Evolutionary conservation across 2,888 invertebrate genomes (phyloP).

Genomic region (Patella pellucida): DNA sequence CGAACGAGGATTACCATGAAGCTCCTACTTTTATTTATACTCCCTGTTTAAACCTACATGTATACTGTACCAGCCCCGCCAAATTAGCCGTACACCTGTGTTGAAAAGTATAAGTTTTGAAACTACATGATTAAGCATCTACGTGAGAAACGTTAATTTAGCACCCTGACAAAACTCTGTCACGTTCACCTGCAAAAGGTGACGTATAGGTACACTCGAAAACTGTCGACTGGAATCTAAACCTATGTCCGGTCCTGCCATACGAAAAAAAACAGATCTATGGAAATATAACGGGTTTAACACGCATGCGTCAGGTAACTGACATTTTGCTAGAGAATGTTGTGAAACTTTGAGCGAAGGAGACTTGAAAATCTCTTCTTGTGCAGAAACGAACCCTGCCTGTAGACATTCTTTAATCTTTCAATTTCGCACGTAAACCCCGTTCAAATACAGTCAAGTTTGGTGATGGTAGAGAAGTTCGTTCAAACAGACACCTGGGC

Average conservation of each 20-base stretch:
- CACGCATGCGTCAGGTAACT: conserved; percentile 24
- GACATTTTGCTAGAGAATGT: conserved; percentile 26
- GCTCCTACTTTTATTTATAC: no score
- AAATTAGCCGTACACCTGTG: no score
- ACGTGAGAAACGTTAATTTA: no score
- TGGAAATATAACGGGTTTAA: conserved; percentile 1
- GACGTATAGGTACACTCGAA: no score
- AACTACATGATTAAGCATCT: no score
- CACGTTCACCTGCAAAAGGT: no score
- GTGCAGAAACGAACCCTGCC: background rate
- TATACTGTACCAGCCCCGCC: no score
- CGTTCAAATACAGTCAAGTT: conserved; percentile 20
- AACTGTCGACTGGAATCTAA: background rate
- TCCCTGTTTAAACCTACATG: no score
- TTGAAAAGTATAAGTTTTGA: no score
- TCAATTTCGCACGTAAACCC: conserved; percentile 28
- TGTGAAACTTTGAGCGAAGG: conserved; percentile 17
- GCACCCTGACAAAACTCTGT: no score
- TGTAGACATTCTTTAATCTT: conserved; percentile 17
- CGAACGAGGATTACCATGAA: no score
- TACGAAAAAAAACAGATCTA: background rate
- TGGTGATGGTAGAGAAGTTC: conserved; percentile 18
- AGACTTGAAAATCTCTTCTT: conserved; percentile 23
- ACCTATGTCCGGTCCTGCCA: background rate
- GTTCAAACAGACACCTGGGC: conserved; percentile 25